Base-by-base conservation (phyloP, 2,888 invertebrate genomes). In the Bombylius discolor region DNA sequence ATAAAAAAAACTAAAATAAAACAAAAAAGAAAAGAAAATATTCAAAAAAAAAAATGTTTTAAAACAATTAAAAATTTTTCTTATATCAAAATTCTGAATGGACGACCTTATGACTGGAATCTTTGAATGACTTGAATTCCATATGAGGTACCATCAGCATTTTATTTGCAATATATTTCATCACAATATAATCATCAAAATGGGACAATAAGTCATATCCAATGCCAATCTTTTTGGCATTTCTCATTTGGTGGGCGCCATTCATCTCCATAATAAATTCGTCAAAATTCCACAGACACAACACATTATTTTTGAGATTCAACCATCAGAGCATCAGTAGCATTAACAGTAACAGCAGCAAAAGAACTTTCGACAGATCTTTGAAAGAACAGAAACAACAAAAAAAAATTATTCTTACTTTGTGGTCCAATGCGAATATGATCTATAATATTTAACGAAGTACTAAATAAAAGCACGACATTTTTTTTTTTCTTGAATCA, bases 191-290 rank as follows among this genome's bases (percentile, higher is more conserved):
- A 42, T 11, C 11, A 42, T 42, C 39, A 42, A 42, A 23, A 42
- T 42, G 39, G 36, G 11, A 42, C 39, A 42, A 55, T 59, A 59
- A 59, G 56, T 59, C 59, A 59, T 59, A 59, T 59, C 31, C 33
- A 46, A 55, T 31, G 55, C 50, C 51, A 53, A 52, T 45, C 57
- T 49, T 48, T 53, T 50, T 57, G 55, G 53, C 52, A 56, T 57
- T 50, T 53, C 59, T 61, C 63, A 63, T 65, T 67, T 65, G 66
- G 65, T 68, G 67, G 70, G 69, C 70, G 70, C 70, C 70, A 70
- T 67, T 68, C 68, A 66, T 68, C 65, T 67, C 64, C 66, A 66
- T 68, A 68, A 68, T 67, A 66, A 67, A 67, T 67, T 67, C 67
- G 65, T 68, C 67, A 65, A 62, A 66, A 66, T 63, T 61, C 62